Base-by-base conservation (phyloP, 2,888 invertebrate species). In the Lamellibrachia columna region DNA sequence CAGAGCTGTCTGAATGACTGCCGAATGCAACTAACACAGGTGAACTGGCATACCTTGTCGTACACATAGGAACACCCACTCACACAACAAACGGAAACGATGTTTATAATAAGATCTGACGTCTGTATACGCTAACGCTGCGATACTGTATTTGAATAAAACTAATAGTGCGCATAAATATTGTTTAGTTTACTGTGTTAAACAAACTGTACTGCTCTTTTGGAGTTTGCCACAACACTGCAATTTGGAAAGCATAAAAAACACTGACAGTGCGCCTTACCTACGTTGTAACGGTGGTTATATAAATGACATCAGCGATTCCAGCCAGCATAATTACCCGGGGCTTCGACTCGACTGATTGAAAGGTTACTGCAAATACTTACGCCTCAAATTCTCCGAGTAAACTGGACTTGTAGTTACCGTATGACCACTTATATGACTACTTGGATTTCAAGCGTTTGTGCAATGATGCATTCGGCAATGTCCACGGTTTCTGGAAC, bases 261-360 rank as follows among this genome's bases (percentile, higher is more conserved):
- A 75, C 22, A n/a, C 75, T 75, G 75, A 75, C 22, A 22, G 22
- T 15, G 75, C 75, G 22, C 75, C 22, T 75, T 75, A 75, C 75
- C 15, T 75, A 75, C 75, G 75, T 75, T 15, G 75, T 75, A 75
- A 75, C 75, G 75, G 22, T 75, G 75, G 22, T 75, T 75, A 75
- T 75, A 75, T 75, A 75, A 75, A 75, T 75, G 75, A 75, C 75
- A 75, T 75, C 75, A 75, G 75, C 75, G 75, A 75, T 75, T 75
- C 75, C 75, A 22, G 75, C 75, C 15, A 75, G 75, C 75, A 75
- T 75, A 75, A 75, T 75, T 75, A 75, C 75, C 75, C n/a, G 22
- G 75, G 40, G 40, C 40, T 40, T 40, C 40, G 40, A 15, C n/a
- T 75, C 75, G 75, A 75, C 75, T 60, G 22, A 58, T 58, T 15